A percentile compares a stretch with the other conserved stretches of the same genome.
Conservation (phyloP, 2,797 vertebrate species). For the Thripadectes ignobilis region DNA sequence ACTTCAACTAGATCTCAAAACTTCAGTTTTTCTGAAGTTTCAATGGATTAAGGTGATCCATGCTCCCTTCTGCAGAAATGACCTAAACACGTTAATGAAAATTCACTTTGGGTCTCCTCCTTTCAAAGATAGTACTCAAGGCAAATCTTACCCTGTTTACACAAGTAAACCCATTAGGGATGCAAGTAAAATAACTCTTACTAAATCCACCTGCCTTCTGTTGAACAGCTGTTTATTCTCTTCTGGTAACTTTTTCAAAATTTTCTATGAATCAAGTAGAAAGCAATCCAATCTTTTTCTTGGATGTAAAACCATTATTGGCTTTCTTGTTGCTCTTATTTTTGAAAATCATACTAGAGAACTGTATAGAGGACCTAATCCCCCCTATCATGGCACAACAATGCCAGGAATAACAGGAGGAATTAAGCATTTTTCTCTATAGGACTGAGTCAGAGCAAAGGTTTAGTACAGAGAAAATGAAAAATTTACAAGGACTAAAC, state of each 20-base stretch:
- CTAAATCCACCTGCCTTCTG: neutral
- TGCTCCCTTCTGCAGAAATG: neutral
- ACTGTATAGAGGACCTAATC: neutral
- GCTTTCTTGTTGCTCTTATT: neutral
- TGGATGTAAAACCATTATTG: neutral
- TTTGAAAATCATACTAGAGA: neutral
- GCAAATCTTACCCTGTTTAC: neutral
- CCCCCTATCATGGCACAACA: neutral
- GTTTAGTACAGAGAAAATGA: neutral
- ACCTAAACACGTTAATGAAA: neutral
- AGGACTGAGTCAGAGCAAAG: neutral
- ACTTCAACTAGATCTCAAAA: neutral
- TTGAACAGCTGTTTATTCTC: neutral
- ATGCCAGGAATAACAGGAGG: neutral
- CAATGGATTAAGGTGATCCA: neutral
- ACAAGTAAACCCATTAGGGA: neutral
- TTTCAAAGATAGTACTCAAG: neutral
- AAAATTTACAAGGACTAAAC: neutral
- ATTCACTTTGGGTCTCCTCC: neutral
- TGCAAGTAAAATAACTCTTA: neutral
- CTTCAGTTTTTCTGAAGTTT: neutral
- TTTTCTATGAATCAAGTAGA: neutral
- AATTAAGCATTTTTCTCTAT: neutral
- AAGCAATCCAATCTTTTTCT: neutral
- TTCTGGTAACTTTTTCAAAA: neutral